Conservation (phyloP, 2,888 invertebrate genomes). For the Morpho achilles region DNA sequence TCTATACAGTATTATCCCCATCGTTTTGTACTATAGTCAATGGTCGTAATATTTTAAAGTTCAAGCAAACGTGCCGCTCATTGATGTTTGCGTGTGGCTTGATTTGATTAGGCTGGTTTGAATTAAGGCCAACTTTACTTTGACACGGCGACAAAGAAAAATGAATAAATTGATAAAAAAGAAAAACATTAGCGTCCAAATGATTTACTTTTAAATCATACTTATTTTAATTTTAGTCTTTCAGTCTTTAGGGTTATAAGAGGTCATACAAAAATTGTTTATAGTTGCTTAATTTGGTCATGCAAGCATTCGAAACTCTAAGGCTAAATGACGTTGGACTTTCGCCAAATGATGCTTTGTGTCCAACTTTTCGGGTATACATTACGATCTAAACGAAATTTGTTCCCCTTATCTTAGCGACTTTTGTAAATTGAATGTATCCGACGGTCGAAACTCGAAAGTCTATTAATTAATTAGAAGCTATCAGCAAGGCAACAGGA, state of each 20-base stretch:
- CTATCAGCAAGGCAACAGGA: constrained; percentile 37
- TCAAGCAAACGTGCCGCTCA: constrained; percentile 58
- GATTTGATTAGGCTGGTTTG: constrained; percentile 58
- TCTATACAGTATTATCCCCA: constrained; percentile 1
- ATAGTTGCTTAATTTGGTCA: constrained; percentile 50
- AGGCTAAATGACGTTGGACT: constrained; percentile 63
- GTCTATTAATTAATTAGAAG: constrained; percentile 45
- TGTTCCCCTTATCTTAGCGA: constrained; percentile 11
- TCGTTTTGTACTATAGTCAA: constrained; percentile 3
- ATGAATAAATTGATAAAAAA: too few species aligned
- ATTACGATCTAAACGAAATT: constrained; percentile 33
- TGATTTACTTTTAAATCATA: constrained; percentile 7
- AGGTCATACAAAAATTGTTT: constrained; percentile 27
- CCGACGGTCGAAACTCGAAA: constrained; percentile 1
- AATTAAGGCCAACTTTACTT: constrained; percentile 50
- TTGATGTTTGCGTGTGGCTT: constrained; percentile 57
- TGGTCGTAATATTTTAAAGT: constrained; percentile 36
- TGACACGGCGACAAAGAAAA: constrained; percentile 33
- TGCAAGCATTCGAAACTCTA: constrained; percentile 59
- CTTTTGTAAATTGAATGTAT: constrained; percentile 6
- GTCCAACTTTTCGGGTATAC: constrained; percentile 51
- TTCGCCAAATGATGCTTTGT: constrained; percentile 67
- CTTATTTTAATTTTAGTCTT: not conserved
- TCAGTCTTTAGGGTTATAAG: not conserved
- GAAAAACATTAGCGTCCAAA: not conserved